phyloP scores from a whole-genome alignment of 2,797 vertebrate genomes.

The Todus mexicanus region DNA sequence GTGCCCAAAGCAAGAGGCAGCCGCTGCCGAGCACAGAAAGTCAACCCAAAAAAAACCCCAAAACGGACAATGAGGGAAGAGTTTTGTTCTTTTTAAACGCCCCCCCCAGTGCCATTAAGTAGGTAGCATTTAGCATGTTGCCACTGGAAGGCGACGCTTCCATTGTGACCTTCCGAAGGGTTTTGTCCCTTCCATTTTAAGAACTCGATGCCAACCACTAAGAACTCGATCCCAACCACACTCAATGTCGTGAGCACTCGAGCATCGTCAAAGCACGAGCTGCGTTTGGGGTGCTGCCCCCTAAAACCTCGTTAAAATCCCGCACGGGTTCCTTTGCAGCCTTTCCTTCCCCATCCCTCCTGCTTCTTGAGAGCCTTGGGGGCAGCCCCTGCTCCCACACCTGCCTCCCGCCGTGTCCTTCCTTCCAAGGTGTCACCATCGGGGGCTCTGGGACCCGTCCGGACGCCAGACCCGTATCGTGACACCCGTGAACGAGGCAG shows the following conservation, averaged over 20 bases:
- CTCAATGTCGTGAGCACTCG: fast-evolving
- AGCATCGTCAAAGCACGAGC: background rate
- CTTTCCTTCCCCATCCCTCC: background rate
- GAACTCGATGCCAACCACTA: background rate
- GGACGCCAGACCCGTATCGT: background rate
- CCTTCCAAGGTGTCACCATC: background rate
- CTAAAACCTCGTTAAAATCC: background rate
- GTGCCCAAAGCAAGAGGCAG: background rate
- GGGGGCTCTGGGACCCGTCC: background rate
- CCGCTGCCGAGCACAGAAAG: background rate
- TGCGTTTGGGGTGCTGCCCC: background rate
- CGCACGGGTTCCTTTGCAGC: background rate
- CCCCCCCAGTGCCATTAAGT: background rate
- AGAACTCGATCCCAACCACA: background rate
- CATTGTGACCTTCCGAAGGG: background rate
- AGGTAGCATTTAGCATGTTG: background rate
- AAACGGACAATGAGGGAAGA: background rate
- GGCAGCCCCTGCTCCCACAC: background rate
- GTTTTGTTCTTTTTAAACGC: background rate
- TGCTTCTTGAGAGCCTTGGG: background rate
- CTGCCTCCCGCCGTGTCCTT: background rate
- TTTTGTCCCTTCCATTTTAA: background rate
- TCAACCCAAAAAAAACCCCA: background rate
- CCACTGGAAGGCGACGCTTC: background rate
- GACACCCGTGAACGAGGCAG: background rate